Percentiles rank a stretch among this genome's conserved stretches.
Evolutionary conservation across 1,140 invertebrate species (phyloP).

Genomic region (Heliconius hermathena): DNA sequence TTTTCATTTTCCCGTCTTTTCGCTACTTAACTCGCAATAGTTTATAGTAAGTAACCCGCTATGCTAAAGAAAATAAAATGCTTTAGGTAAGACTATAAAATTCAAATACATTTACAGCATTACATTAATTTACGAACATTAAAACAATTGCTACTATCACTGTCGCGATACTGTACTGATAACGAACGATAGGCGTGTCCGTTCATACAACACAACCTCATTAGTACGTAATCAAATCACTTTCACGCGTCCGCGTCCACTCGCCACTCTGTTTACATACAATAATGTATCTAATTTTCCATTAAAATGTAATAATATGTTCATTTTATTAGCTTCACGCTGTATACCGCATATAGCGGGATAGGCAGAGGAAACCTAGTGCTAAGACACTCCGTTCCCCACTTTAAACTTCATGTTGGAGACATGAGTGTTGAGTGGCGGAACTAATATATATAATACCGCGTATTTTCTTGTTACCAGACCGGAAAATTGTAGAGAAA

Average conservation of each 20-base stretch:
- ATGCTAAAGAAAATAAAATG: too few species aligned
- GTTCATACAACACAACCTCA: constrained; percentile 3
- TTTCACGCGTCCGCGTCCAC: constrained; percentile 11
- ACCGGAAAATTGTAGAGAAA: background rate
- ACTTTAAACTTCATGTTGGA: background rate
- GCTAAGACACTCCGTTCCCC: background rate
- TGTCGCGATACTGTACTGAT: background rate
- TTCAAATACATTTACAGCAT: background rate
- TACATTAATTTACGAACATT: background rate
- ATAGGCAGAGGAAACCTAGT: background rate
- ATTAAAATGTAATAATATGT: background rate
- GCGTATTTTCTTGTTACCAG: too few species aligned
- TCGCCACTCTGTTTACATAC: background rate
- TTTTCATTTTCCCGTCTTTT: too few species aligned
- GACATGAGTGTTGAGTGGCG: too few species aligned
- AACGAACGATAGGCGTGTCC: background rate
- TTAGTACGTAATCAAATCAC: constrained; percentile 18
- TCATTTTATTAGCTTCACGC: background rate
- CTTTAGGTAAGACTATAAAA: background rate
- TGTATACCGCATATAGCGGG: background rate
- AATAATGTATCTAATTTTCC: background rate
- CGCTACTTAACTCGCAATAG: too few species aligned
- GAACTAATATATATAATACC: too few species aligned
- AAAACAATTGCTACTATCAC: background rate
- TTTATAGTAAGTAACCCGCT: too few species aligned